These are phyloP conservation scores for Phaethornis superciliosus DNA, from an alignment of 2,113 vertebrate genomes.

Conservation along the genomic window DNA sequence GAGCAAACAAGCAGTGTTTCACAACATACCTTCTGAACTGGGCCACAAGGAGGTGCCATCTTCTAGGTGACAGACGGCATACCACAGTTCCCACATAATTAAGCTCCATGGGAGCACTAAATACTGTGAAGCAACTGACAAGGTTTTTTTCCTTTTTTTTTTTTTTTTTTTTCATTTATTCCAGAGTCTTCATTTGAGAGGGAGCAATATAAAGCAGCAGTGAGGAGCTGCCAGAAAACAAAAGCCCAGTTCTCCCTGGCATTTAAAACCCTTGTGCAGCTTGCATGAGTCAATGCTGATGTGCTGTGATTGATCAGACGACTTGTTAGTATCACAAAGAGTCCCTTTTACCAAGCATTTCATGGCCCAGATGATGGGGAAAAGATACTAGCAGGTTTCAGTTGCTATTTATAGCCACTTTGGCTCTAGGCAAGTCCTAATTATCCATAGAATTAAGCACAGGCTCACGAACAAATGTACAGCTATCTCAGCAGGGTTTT, in stretches of 20 bases:
- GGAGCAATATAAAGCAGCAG: neutral
- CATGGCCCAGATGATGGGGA: neutral
- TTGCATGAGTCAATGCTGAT: slow-evolving; percentile 27
- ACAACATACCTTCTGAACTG: neutral
- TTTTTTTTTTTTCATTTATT: neutral
- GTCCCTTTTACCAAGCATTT: slow-evolving; percentile 14
- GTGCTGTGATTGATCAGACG: neutral
- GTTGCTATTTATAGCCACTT: slow-evolving; percentile 30
- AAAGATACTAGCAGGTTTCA: slow-evolving; percentile 15
- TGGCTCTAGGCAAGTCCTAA: neutral
- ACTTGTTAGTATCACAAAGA: slow-evolving; percentile 18
- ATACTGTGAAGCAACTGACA: neutral
- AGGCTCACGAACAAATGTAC: neutral
- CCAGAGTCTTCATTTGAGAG: neutral
- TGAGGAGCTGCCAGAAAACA: slow-evolving; percentile 43
- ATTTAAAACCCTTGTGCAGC: slow-evolving; percentile 28
- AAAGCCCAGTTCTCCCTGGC: slow-evolving; percentile 32
- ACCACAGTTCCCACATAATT: slow-evolving; percentile 43
- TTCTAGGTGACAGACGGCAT: slow-evolving; percentile 26
- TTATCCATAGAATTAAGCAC: slow-evolving; percentile 29
- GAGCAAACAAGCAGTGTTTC: neutral
- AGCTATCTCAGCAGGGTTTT: neutral
- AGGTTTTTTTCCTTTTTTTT: neutral
- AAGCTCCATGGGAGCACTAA: slow-evolving; percentile 44
- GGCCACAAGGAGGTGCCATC: slow-evolving; percentile 10